Evolutionary conservation across 2,797 vertebrate species (phyloP).

Genomic region (Catostomus latipinnis): DNA sequence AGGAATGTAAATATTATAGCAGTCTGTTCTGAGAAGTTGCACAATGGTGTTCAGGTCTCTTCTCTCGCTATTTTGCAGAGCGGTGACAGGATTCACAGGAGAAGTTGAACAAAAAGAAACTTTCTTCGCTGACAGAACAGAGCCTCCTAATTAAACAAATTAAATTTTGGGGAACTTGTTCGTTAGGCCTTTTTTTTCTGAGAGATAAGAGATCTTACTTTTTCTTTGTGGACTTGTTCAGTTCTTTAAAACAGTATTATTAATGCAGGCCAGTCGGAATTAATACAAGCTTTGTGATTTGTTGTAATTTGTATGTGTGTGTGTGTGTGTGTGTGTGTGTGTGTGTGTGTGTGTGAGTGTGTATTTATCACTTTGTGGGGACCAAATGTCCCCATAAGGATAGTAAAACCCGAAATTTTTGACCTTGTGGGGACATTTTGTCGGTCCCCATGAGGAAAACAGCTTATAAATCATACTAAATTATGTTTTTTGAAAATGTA

Average conservation of each 20-base stretch:
- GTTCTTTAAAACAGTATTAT: background rate
- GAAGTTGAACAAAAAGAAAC: constrained; percentile 57
- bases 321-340: too few relatives aligned
- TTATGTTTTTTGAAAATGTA: too few relatives aligned
- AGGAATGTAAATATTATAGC: constrained; percentile 32
- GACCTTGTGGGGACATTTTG: too few relatives aligned
- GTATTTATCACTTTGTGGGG: too few relatives aligned
- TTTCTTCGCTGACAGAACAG: constrained; percentile 48
- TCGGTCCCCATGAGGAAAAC: too few relatives aligned
- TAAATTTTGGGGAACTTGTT: constrained; percentile 52
- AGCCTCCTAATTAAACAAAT: constrained; percentile 58
- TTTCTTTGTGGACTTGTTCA: background rate
- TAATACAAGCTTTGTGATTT: background rate
- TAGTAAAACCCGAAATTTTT: too few relatives aligned
- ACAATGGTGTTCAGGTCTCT: constrained; percentile 44
- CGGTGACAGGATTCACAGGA: constrained; percentile 64
- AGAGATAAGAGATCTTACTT: constrained; percentile 26
- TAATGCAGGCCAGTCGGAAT: background rate
- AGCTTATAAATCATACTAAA: too few relatives aligned
- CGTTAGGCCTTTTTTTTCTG: constrained; percentile 35
- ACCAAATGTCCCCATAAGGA: too few relatives aligned
- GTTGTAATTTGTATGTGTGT: too few relatives aligned
- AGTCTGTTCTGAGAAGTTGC: constrained; percentile 38
- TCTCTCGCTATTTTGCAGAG: constrained; percentile 56
- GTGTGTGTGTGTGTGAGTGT: too few relatives aligned